These are phyloP conservation scores for Penaeus vannamei DNA, from an alignment of 1,140 invertebrate genomes.

Conservation along the genomic window DNA sequence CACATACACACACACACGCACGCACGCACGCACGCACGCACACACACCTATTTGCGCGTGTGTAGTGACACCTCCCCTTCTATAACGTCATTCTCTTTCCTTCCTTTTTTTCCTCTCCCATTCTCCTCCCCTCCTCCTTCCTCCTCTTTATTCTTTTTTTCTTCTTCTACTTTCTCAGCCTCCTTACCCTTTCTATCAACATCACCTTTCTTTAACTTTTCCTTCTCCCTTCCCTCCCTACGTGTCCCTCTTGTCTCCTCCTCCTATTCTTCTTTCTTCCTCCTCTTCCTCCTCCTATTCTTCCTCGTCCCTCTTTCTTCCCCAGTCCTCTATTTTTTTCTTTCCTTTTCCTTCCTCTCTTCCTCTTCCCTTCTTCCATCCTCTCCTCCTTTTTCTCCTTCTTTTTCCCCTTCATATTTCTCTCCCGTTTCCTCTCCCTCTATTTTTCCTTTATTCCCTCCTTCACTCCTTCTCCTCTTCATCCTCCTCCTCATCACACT, in stretches of 20 bases:
- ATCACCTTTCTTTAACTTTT: background rate
- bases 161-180: background rate
- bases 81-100: background rate
- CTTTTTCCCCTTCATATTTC: background rate
- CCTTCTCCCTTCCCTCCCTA: background rate
- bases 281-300: background rate
- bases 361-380: background rate
- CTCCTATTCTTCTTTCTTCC: too few relatives aligned
- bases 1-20: background rate
- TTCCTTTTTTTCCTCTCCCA: background rate
- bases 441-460: background rate
- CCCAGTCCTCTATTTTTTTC: background rate
- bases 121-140: background rate
- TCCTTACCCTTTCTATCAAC: too few relatives aligned
- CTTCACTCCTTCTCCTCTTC: too few relatives aligned
- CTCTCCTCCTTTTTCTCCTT: background rate
- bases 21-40: background rate
- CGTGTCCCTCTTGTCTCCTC: background rate
- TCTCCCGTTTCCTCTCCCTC: too few relatives aligned
- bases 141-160: background rate
- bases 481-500: too few relatives aligned
- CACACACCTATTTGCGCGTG: too few relatives aligned
- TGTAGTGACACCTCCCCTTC: background rate
- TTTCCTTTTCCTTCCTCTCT: background rate
- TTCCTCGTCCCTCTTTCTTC: background rate